Evolutionary conservation across 2,888 invertebrate genomes (phyloP).

Genomic region (Laspeyria flexula): DNA sequence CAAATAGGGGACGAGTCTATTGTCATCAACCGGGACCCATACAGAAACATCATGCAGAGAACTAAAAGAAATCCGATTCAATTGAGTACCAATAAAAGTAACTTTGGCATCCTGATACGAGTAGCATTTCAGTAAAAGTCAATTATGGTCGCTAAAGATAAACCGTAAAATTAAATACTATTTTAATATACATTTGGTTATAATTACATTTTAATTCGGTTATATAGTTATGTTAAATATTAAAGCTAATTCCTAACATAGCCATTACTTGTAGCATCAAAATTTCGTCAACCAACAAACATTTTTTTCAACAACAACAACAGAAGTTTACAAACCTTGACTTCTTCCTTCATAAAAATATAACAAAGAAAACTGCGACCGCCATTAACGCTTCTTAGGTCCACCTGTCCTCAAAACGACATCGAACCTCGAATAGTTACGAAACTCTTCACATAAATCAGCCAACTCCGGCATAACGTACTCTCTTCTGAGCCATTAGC

Average conservation of each 20-base stretch:
- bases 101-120: too few species aligned
- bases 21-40: too few species aligned
- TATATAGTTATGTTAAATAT: background rate
- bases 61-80: too few species aligned
- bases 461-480: slow-evolving; percentile 67
- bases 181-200: background rate
- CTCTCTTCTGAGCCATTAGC: slow-evolving; percentile 81
- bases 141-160: too few species aligned
- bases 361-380: slow-evolving; percentile 25
- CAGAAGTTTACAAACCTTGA: slow-evolving; percentile 4
- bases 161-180: background rate
- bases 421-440: slow-evolving; percentile 72
- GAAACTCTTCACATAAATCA: slow-evolving; percentile 75
- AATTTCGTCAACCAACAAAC: background rate
- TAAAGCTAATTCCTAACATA: background rate
- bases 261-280: background rate
- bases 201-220: background rate
- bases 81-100: too few species aligned
- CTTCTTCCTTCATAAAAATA: slow-evolving; percentile 21
- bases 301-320: slow-evolving; percentile 1
- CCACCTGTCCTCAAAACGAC: slow-evolving; percentile 67
- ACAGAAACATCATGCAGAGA: too few species aligned
- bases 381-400: slow-evolving; percentile 39
- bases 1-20: too few species aligned
- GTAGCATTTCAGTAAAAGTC: too few species aligned